Evolutionary conservation across 1,140 invertebrate genomes (phyloP).

Genomic region (Nephila pilipes): DNA sequence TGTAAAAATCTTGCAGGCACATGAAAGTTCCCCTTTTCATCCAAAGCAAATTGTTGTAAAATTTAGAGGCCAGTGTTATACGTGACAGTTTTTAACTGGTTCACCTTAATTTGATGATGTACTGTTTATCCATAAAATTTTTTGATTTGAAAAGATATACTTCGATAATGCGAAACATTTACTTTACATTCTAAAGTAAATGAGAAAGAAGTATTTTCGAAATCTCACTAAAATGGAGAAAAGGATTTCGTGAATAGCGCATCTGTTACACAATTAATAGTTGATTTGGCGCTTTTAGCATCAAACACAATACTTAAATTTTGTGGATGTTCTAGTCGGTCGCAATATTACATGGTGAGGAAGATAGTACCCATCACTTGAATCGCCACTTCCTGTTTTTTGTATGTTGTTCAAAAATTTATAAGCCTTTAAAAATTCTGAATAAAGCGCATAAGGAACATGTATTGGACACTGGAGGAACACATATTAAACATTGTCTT

Average conservation of each 20-base stretch:
- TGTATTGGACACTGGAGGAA: background rate
- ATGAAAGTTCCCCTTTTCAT: conserved; percentile 73
- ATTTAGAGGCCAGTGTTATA: conserved; percentile 79
- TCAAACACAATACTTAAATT: conserved; percentile 33
- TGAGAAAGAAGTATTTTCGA: conserved; percentile 72
- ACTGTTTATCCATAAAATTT: conserved; percentile 78
- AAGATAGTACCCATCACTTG: background rate
- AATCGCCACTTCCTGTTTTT: background rate
- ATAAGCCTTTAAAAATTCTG: conserved; percentile 25
- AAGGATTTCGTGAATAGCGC: background rate
- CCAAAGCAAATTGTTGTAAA: conserved; percentile 79
- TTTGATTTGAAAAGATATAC: conserved; percentile 79
- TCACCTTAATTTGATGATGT: conserved; percentile 78
- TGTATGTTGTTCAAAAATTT: conserved; percentile 5
- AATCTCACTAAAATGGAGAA: conserved; percentile 60
- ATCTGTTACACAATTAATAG: background rate
- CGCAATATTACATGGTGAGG: conserved; percentile 16
- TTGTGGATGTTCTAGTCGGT: conserved; percentile 6
- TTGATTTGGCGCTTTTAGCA: background rate
- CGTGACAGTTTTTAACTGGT: conserved; percentile 79
- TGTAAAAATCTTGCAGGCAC: conserved; percentile 18
- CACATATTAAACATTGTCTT: too few species aligned
- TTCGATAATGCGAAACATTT: conserved; percentile 79
- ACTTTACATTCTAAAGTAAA: conserved; percentile 78
- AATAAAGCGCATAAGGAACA: too few species aligned